A percentile compares a stretch with the other conserved stretches of the same genome.
Conservation (phyloP, 2,113 vertebrate species). For the Protobothrops flavoviridis region DNA sequence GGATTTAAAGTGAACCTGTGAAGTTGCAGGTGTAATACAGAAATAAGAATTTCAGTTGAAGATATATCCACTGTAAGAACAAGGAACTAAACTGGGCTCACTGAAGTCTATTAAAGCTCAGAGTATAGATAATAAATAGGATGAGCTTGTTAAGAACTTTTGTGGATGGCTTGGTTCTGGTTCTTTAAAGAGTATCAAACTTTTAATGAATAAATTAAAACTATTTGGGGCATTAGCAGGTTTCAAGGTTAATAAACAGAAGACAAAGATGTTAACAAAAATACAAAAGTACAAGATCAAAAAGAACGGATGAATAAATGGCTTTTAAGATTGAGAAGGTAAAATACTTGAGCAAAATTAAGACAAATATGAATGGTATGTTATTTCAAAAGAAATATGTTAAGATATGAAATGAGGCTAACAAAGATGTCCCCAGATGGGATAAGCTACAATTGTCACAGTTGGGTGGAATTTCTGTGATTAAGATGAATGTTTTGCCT, state of each 20-base stretch:
- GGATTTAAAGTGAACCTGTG: neutral
- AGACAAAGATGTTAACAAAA: neutral
- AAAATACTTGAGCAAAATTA: neutral
- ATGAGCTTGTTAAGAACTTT: neutral
- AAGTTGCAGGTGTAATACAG: neutral
- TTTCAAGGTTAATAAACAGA: neutral
- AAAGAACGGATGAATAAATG: neutral
- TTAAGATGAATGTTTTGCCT: no score
- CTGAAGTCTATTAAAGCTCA: neutral
- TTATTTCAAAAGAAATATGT: no score
- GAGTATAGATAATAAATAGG: neutral
- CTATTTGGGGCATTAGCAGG: neutral
- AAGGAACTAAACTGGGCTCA: neutral
- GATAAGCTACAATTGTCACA: no score
- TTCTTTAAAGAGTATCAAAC: neutral
- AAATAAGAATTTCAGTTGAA: neutral
- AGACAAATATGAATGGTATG: neutral
- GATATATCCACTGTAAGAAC: neutral
- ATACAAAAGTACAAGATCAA: neutral
- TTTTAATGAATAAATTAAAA: neutral
- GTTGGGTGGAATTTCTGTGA: no score
- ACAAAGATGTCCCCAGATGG: no score
- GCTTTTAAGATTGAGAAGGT: neutral
- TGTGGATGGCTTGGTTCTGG: neutral
- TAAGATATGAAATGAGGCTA: no score